Evolutionary conservation across 2,888 invertebrate genomes (phyloP), one percentile per base, ranked within the genome.

Genomic region (Crocallis elinguaria): DNA sequence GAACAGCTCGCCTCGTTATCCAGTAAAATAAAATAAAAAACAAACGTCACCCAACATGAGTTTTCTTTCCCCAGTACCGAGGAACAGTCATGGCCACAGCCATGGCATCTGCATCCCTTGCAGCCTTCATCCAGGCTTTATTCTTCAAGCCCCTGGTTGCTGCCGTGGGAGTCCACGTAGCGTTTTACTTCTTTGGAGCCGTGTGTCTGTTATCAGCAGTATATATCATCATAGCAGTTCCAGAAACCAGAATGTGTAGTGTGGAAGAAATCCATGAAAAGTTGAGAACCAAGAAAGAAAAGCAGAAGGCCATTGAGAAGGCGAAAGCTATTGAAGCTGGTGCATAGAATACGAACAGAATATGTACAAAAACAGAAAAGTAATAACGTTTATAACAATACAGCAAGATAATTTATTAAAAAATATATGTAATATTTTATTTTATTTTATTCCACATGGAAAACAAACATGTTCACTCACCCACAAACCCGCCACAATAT

Each of bases 131-230:
- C 0, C 86, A 88, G 65, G 73, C 84, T 54, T 56, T 85, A 11
- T 84, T 88, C 71, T 88, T 88, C 71, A 86, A 85, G 41, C 79
- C 86, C 0, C 45, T 88, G 0, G 79, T 79, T 0, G 81, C 67
- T 1, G 43, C 74, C 0, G 65, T 84, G 0, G 88, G 88, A 0
- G 66, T 77, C 1, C 75, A 86, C 51, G 75, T 74, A 0, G 73
- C 83, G 0, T 88, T 88, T 61, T 88, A 75, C 66, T 78, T 82
- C 61, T 87, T 82, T 27, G 83, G 82, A 0, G 49, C 52, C 1
- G 59, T 86, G 2, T 88, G 86, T 46, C 25, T 87, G 13, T 1
- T 67, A 1, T 69, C 81, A 27, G 69, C 82, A 0, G 3, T 73
- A 0, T 88, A 84, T 52, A 73, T 81, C 0, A 44, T 77, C 25